Percentiles rank a stretch among this genome's conserved stretches.
These are phyloP conservation scores for Patiria pectinifera DNA, from an alignment of 53 echinoderm and acorn worm genomes.

Conservation along the genomic window DNA sequence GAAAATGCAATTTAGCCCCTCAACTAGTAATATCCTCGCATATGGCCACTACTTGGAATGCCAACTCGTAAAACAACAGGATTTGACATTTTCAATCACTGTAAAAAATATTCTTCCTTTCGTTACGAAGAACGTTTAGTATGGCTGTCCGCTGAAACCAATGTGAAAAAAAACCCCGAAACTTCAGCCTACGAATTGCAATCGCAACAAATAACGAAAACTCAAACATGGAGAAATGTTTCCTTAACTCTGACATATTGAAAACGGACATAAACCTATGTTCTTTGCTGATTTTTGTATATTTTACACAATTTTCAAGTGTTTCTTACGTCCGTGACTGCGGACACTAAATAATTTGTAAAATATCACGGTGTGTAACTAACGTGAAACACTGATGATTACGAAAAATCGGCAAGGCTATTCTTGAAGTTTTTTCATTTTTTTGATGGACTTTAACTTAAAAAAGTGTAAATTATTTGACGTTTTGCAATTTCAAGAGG, in stretches of 20 bases:
- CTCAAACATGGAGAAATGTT: too few relatives aligned
- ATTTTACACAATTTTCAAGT: not conserved
- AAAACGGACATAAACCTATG: not conserved
- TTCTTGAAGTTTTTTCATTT: constrained; percentile 12
- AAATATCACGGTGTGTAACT: constrained; percentile 16
- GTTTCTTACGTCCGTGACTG: constrained; percentile 12
- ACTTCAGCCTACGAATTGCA: not conserved
- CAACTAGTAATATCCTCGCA: constrained; percentile 13
- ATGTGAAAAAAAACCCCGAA: not conserved
- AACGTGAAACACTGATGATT: constrained; percentile 5
- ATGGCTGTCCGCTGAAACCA: too few relatives aligned
- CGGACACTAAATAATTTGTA: not conserved
- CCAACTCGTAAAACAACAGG: too few relatives aligned
- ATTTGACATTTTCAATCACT: too few relatives aligned
- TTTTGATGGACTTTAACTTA: not conserved
- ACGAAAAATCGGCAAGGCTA: not conserved
- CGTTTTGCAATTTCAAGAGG: constrained; percentile 1
- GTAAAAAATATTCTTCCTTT: constrained; percentile 9
- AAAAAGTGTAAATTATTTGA: constrained; percentile 7
- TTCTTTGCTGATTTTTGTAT: not conserved
- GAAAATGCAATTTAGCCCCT: not conserved
- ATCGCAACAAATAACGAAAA: not conserved
- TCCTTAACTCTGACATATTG: too few relatives aligned
- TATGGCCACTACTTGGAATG: constrained; percentile 7
- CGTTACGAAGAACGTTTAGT: constrained; percentile 9